A percentile compares a stretch with the other conserved stretches of the same genome.
Conservation (phyloP, 2,888 invertebrate genomes). For the Coremacera marginata region DNA sequence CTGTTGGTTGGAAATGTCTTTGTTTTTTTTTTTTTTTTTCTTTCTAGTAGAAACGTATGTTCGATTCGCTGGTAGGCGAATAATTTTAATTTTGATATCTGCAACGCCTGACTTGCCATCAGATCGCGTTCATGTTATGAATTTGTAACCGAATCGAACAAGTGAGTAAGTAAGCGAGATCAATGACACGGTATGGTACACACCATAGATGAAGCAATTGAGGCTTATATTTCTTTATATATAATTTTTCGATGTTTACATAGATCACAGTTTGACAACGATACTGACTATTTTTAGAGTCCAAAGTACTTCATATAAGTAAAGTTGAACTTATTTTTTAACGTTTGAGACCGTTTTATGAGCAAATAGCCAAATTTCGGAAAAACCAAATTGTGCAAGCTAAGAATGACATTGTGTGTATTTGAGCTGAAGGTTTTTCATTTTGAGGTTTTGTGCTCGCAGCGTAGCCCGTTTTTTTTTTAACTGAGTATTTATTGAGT, state of each 20-base stretch:
- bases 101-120: constrained; percentile 7
- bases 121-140: constrained; percentile 18
- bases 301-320: background rate
- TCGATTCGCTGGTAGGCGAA: constrained; percentile 27
- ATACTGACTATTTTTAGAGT: too few species aligned
- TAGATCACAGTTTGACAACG: too few species aligned
- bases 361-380: background rate
- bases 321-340: background rate
- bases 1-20: background rate
- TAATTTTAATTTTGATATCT: constrained; percentile 27
- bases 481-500: background rate
- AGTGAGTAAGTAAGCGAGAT: constrained; percentile 16
- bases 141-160: constrained; percentile 8
- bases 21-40: background rate
- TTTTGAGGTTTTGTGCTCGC: background rate
- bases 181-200: constrained; percentile 23
- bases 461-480: background rate
- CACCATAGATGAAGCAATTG: background rate
- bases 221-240: background rate
- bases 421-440: background rate
- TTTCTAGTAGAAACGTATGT: background rate
- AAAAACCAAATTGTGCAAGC: background rate
- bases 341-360: background rate
- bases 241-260: too few species aligned
- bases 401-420: background rate